Evolutionary conservation across 1,140 invertebrate species (phyloP).

Genomic region (Drosophila kikkawai): DNA sequence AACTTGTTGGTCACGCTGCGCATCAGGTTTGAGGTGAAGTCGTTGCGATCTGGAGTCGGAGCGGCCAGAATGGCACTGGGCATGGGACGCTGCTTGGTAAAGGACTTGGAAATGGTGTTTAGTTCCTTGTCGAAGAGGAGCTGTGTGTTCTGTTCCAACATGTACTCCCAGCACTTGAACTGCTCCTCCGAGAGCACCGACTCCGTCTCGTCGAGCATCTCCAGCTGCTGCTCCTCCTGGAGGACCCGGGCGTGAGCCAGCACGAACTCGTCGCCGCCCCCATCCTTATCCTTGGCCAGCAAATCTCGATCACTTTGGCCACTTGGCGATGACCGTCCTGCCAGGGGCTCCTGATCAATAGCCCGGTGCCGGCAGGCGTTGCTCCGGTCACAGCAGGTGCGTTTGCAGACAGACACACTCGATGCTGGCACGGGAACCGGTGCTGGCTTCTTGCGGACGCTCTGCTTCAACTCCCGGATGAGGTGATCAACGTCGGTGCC

Average conservation of each 20-base stretch:
- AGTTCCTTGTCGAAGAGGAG: constrained; percentile 94
- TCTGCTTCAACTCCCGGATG: constrained; percentile 91
- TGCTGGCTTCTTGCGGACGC: constrained; percentile 86
- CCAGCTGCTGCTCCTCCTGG: constrained; percentile 86
- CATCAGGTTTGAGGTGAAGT: constrained; percentile 76
- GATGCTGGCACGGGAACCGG: constrained; percentile 82
- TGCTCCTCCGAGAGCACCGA: constrained; percentile 91
- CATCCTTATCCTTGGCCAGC: constrained; percentile 54
- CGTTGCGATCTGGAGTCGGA: constrained; percentile 60
- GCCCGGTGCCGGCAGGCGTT: constrained; percentile 87
- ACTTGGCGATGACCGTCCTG: constrained; percentile 91
- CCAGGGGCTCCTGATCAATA: constrained; percentile 82
- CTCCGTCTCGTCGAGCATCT: constrained; percentile 88
- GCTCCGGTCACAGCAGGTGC: constrained; percentile 88
- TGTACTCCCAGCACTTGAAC: constrained; percentile 96
- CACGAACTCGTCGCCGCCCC: constrained; percentile 65
- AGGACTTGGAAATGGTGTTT: constrained; percentile 91
- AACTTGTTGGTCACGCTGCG: constrained; percentile 72
- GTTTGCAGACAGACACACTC: constrained; percentile 85
- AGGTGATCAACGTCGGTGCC: constrained; percentile 89
- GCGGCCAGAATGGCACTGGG: constrained; percentile 77
- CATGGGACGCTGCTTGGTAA: constrained; percentile 85
- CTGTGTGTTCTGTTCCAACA: constrained; percentile 96
- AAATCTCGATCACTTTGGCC: constrained; percentile 91
- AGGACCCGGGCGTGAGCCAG: constrained; percentile 78